Percentiles rank a stretch among this genome's conserved stretches.
Conservation (phyloP, 2,113 vertebrate species). For the Mustelus asterias region DNA sequence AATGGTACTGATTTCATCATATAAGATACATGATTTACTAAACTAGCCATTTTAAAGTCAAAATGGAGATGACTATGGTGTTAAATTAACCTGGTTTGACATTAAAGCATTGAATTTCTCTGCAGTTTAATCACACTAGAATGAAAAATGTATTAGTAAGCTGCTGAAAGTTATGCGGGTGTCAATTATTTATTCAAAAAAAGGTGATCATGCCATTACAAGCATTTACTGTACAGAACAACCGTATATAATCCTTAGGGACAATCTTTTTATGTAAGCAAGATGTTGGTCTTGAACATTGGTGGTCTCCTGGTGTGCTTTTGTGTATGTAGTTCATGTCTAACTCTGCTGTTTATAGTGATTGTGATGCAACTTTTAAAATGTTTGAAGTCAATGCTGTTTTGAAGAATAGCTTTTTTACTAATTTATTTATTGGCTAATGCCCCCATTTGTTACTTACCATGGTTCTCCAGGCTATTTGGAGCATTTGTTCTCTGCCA, state of each 20-base stretch:
- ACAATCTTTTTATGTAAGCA: constrained; percentile 81
- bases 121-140: constrained; percentile 53
- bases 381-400: constrained; percentile 75
- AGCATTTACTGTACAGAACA: constrained; percentile 47
- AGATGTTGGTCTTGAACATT: constrained; percentile 65
- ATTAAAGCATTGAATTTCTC: constrained; percentile 49
- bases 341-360: constrained; percentile 74
- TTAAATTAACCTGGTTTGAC: constrained; percentile 59
- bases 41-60: constrained; percentile 64
- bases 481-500: constrained; percentile 73
- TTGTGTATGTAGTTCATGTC: constrained; percentile 68
- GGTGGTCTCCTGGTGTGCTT: constrained; percentile 66
- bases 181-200: constrained; percentile 41
- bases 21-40: constrained; percentile 53
- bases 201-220: constrained; percentile 46
- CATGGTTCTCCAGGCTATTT: constrained; percentile 68
- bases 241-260: constrained; percentile 59
- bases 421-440: constrained; percentile 71
- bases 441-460: constrained; percentile 71
- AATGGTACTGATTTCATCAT: constrained; percentile 47
- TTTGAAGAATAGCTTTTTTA: constrained; percentile 75
- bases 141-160: constrained; percentile 47
- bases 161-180: constrained; percentile 54
- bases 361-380: constrained; percentile 75
- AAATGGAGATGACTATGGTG: constrained; percentile 68